Evolutionary conservation across 2,888 invertebrate species (phyloP), one percentile per base, ranked within the genome.

Genomic region (Ferrisia virgata): DNA sequence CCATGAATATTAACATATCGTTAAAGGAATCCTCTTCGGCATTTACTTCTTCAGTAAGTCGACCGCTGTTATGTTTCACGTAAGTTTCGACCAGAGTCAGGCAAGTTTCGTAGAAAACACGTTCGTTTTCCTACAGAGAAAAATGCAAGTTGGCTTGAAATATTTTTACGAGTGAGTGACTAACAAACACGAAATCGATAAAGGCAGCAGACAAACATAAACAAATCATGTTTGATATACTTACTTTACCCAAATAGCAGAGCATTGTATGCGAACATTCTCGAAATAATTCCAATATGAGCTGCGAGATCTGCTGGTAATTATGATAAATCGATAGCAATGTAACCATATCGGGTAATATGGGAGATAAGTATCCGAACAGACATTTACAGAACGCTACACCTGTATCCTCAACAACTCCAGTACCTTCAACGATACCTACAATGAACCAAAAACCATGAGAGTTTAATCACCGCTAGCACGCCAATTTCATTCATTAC

Each of bases 1-100:
- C 94, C 91, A 96, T 93, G 11, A 96, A 90, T 4, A 95, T 90
- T 82, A 93, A 91, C 86, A 96, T 92, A 87, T 96, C 96, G 89
- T 94, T 91, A 87, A 91, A 93, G 80, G 91, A 91, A 86, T 92
- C 95, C 87, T 96, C 96, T 82, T 94, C 94, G 15, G 92, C 92
- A 36, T 92, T 91, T 1, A 91, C 89, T 85, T 93, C 93, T 28
- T 89, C 89, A 0, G 91, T 92, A 72, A 93, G 89, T 86, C 93
- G 91, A 80, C 92, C 91, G 0, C 91, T 90, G 87, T 93, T 93
- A 89, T 91, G 92, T 86, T 91, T 90, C 85, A 92, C 91, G 87
- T 95, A 95, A 1, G 92, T 91, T 88, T 93, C 92, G 85, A 95
- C 92, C 1, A 93, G 91, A 4, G 91, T 91, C 86, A 94, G 90